A percentile compares a stretch with the other conserved stretches of the same genome.
phyloP scores from a whole-genome alignment of 2,888 invertebrate species.

The Parelbella ahira region DNA sequence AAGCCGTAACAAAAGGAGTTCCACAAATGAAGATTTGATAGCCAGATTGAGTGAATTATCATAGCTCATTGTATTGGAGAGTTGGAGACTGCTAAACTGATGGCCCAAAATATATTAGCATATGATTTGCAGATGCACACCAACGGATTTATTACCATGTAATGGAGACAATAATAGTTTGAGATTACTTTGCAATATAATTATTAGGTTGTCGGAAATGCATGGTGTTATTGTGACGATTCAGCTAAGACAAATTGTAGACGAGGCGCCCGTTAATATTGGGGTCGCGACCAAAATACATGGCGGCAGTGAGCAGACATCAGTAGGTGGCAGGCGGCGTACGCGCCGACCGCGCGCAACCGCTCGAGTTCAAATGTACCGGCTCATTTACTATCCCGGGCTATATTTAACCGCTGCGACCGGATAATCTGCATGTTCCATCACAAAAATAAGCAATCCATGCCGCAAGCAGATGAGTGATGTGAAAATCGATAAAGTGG shows the following conservation, averaged over 20 bases:
- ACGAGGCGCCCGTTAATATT: constrained; percentile 69
- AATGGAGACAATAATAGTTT: no score
- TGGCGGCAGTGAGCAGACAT: constrained; percentile 62
- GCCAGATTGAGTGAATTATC: no score
- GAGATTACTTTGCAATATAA: constrained; percentile 33
- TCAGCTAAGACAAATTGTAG: constrained; percentile 73
- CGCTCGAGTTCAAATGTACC: constrained; percentile 55
- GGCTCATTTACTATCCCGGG: constrained; percentile 63
- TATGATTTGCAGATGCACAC: no score
- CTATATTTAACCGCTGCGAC: constrained; percentile 76
- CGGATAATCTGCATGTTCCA: constrained; percentile 69
- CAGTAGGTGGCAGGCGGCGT: constrained; percentile 76
- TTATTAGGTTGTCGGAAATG: constrained; percentile 60
- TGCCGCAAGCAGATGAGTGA: constrained; percentile 49
- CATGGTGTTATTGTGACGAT: constrained; percentile 67
- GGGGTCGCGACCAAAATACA: constrained; percentile 79
- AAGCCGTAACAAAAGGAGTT: no score
- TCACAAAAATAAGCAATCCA: constrained; percentile 63
- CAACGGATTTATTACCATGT: constrained; percentile 7
- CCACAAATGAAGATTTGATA: no score
- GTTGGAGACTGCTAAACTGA: no score
- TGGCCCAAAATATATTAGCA: no score
- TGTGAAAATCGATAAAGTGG: constrained; percentile 46
- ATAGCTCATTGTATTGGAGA: no score
- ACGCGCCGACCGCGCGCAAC: constrained; percentile 65